A percentile compares a stretch with the other conserved stretches of the same genome.
These are phyloP conservation scores for Drosophila elegans DNA, from an alignment of 1,140 invertebrate species.

Conservation along the genomic window DNA sequence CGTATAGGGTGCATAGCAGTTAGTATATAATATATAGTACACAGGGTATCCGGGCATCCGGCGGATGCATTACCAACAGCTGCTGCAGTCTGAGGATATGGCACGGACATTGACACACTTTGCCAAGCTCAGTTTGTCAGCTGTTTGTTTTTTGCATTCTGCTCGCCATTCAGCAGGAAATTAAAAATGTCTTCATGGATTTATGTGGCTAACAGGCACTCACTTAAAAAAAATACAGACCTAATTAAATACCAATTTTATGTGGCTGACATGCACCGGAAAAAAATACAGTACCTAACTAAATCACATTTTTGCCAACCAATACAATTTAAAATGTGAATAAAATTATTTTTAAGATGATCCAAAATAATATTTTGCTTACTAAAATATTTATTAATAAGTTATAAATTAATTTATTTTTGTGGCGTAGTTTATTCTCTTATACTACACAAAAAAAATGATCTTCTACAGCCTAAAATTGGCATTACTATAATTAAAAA, in stretches of 20 bases:
- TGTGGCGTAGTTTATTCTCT: too few species aligned
- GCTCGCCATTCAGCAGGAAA: constrained; percentile 47
- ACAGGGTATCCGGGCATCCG: background rate
- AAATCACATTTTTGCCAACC: too few species aligned
- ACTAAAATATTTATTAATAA: too few species aligned
- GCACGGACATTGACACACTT: constrained; percentile 49
- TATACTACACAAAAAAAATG: too few species aligned
- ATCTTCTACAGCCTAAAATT: too few species aligned
- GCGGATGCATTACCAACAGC: constrained; percentile 35
- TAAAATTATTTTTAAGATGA: too few species aligned
- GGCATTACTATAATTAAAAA: too few species aligned
- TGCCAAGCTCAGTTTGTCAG: constrained; percentile 33
- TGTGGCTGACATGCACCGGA: background rate
- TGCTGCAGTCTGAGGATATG: constrained; percentile 18
- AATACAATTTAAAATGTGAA: too few species aligned
- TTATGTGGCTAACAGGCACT: constrained; percentile 31
- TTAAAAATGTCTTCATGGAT: constrained; percentile 63
- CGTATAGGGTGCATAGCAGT: background rate
- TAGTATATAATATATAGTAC: background rate
- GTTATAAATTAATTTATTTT: too few species aligned
- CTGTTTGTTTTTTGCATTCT: constrained; percentile 49
- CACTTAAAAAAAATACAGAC: background rate
- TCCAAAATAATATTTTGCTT: too few species aligned
- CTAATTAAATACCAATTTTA: too few species aligned
- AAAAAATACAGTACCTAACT: background rate